Percentiles rank a stretch among this genome's conserved stretches.
Conservation (phyloP, 1,140 invertebrate species). For the Heliconius hewitsoni region DNA sequence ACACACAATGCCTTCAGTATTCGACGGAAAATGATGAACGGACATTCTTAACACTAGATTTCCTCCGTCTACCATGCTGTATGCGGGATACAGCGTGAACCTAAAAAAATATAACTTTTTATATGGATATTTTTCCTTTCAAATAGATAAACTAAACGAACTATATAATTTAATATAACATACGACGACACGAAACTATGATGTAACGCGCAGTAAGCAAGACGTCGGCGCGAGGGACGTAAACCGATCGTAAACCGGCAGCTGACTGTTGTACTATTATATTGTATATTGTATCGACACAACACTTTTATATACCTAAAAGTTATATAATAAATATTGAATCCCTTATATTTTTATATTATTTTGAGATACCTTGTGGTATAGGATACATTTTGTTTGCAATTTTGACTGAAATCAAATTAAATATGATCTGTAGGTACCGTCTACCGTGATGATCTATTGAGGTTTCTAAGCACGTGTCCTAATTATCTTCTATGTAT, state of each 20-base stretch:
- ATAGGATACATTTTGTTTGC: too few species aligned
- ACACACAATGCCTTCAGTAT: too few species aligned
- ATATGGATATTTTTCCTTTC: not conserved
- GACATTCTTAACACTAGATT: not conserved
- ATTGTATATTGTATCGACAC: not conserved
- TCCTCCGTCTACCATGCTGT: too few species aligned
- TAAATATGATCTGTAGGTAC: too few species aligned
- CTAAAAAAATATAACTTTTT: too few species aligned
- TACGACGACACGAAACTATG: not conserved
- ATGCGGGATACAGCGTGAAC: too few species aligned
- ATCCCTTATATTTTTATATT: not conserved
- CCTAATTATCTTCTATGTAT: too few species aligned
- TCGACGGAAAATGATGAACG: not conserved
- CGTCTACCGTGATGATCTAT: too few species aligned
- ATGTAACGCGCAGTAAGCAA: not conserved
- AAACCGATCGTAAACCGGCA: not conserved
- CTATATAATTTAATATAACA: not conserved
- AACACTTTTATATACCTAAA: not conserved
- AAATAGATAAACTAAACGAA: not conserved
- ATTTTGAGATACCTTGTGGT: too few species aligned
- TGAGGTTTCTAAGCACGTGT: too few species aligned
- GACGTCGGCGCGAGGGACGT: constrained; percentile 1
- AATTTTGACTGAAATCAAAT: too few species aligned
- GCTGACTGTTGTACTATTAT: not conserved
- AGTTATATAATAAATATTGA: not conserved